Percentiles rank a stretch among this genome's conserved stretches.
Conservation (phyloP, 2,797 vertebrate genomes). For the Epinephelus awoara region DNA sequence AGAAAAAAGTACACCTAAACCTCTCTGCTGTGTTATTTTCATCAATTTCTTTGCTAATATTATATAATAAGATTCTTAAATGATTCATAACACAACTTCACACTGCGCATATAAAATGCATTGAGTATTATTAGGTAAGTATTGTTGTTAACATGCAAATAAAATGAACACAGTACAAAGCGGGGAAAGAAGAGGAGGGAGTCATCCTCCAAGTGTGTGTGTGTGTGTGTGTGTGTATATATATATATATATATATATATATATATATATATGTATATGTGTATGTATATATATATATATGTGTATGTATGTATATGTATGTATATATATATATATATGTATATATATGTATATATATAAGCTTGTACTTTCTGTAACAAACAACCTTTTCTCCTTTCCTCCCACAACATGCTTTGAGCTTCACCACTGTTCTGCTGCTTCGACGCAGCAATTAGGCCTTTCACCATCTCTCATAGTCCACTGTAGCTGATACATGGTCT, state of each 20-base stretch:
- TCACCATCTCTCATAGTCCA: constrained; percentile 43
- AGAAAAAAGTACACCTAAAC: too few species aligned
- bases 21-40: too few species aligned
- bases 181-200: too few species aligned
- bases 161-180: neutral
- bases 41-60: too few species aligned
- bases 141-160: neutral
- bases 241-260: too few species aligned
- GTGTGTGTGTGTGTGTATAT: neutral
- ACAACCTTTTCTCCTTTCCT: constrained; percentile 32
- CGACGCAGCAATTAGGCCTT: constrained; percentile 41
- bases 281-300: neutral
- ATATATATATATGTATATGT: too few species aligned
- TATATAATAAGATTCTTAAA: too few species aligned
- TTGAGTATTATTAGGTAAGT: too few species aligned
- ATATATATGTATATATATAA: neutral
- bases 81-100: too few species aligned
- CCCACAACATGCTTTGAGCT: constrained; percentile 26
- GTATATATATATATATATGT: too few species aligned
- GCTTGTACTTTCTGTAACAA: constrained; percentile 9
- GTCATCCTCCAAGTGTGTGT: too few species aligned
- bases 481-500: constrained; percentile 37
- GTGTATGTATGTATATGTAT: neutral
- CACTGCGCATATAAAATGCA: too few species aligned
- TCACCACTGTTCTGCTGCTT: constrained; percentile 1